Conservation (phyloP, 2,888 invertebrate species). For the Dryocosmus kuriphilus region DNA sequence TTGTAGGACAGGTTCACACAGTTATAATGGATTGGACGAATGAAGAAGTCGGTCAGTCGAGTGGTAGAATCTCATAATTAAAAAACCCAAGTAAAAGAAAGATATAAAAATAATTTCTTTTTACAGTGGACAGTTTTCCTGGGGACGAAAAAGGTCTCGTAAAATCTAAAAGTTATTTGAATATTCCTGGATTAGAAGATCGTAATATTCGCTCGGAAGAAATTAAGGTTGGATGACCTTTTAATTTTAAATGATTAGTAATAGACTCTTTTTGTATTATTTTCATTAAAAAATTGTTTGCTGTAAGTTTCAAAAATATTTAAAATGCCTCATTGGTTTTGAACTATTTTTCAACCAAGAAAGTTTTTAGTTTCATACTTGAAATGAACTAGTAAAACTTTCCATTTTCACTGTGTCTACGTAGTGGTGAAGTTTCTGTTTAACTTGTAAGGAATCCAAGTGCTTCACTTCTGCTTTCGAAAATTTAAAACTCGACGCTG, state of each 20-base stretch:
- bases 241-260: background rate
- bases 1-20: constrained; percentile 25
- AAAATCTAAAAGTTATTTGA: constrained; percentile 51
- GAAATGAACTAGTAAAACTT: background rate
- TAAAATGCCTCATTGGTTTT: constrained; percentile 22
- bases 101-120: background rate
- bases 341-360: too few species aligned
- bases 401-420: background rate
- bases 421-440: background rate
- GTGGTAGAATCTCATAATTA: constrained; percentile 58
- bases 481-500: constrained; percentile 57
- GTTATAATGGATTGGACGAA: constrained; percentile 69
- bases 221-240: constrained; percentile 42
- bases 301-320: constrained; percentile 15
- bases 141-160: constrained; percentile 41
- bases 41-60: constrained; percentile 64
- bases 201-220: constrained; percentile 43
- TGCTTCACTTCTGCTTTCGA: constrained; percentile 64
- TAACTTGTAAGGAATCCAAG: constrained; percentile 55
- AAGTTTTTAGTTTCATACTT: constrained; percentile 10
- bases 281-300: background rate
- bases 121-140: constrained; percentile 48
- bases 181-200: constrained; percentile 45
- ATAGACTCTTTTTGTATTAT: too few species aligned
- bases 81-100: background rate